A percentile compares a stretch with the other conserved stretches of the same genome.
phyloP scores from a whole-genome alignment of 2,888 invertebrate species.

The Anorthoa munda region DNA sequence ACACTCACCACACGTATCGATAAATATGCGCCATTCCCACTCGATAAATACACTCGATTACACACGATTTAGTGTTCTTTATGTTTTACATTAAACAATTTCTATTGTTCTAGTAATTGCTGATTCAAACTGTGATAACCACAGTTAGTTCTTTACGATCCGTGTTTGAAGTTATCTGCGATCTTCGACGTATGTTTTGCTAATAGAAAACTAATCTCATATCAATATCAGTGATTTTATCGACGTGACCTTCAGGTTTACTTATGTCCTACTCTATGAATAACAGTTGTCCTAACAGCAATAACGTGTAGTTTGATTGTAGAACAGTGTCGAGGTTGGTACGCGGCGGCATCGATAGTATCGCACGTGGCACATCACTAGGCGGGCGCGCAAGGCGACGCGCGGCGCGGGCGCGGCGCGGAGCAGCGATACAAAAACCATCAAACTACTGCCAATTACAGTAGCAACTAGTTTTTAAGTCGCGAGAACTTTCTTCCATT shows the following conservation, averaged over 20 bases:
- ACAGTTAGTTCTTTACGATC: slow-evolving; percentile 44
- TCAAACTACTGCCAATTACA: slow-evolving; percentile 83
- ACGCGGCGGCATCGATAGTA: slow-evolving; percentile 31
- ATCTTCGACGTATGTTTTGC: slow-evolving; percentile 51
- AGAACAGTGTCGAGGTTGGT: slow-evolving; percentile 25
- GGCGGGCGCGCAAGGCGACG: slow-evolving; percentile 33
- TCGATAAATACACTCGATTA: slow-evolving; percentile 46
- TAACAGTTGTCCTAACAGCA: slow-evolving; percentile 41
- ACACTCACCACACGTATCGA: slow-evolving; percentile 37
- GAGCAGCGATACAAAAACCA: slow-evolving; percentile 75
- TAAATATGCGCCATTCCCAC: slow-evolving; percentile 36
- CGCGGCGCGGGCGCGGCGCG: slow-evolving; percentile 30
- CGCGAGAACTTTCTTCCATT: slow-evolving; percentile 90
- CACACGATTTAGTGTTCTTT: slow-evolving; percentile 29
- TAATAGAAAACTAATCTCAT: slow-evolving; percentile 63
- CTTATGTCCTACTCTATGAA: slow-evolving; percentile 33
- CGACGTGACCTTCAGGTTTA: slow-evolving; percentile 51
- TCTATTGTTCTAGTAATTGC: slow-evolving; percentile 37
- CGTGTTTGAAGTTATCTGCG: slow-evolving; percentile 51
- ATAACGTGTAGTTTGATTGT: slow-evolving; percentile 39
- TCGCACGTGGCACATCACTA: slow-evolving; percentile 45
- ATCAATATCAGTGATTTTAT: slow-evolving; percentile 38
- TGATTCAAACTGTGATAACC: slow-evolving; percentile 48
- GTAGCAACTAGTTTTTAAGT: slow-evolving; percentile 85
- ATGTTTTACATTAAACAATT: slow-evolving; percentile 42